Conservation (phyloP, 2,113 vertebrate genomes). For the Typhlomys cinereus region DNA sequence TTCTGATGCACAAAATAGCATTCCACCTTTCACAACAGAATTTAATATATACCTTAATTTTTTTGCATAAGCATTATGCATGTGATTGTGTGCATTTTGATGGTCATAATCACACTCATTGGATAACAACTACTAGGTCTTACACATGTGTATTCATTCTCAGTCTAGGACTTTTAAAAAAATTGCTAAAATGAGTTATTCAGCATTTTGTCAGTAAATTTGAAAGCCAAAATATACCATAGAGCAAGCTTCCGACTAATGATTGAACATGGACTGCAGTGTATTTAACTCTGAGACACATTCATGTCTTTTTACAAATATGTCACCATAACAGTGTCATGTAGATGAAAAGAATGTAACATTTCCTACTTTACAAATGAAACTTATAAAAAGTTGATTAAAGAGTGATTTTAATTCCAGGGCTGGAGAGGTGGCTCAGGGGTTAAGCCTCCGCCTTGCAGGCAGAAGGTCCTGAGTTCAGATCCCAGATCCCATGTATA, state of each 20-base stretch:
- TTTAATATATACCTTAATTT: background rate
- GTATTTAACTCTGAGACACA: conserved; percentile 26
- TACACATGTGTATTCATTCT: background rate
- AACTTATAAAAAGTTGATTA: background rate
- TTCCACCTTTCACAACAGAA: background rate
- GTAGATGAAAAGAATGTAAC: background rate
- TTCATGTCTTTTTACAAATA: background rate
- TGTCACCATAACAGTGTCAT: background rate
- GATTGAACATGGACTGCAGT: background rate
- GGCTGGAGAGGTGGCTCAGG: background rate
- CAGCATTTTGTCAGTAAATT: conserved; percentile 17
- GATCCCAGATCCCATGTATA: too few species aligned
- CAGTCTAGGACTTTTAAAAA: background rate
- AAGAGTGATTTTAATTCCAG: background rate
- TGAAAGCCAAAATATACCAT: conserved; percentile 2
- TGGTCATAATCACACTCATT: background rate
- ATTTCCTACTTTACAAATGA: conserved; percentile 29
- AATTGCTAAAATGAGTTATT: conserved; percentile 14
- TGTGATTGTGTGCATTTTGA: too few species aligned
- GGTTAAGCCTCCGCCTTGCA: too few species aligned
- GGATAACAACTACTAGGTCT: background rate
- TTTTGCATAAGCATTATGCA: background rate
- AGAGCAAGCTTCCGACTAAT: background rate
- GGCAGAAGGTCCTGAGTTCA: too few species aligned
- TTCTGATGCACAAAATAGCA: conserved; percentile 20